Evolutionary conservation across 2,797 vertebrate genomes (phyloP).

Genomic region (Gorsachius magnificus): DNA sequence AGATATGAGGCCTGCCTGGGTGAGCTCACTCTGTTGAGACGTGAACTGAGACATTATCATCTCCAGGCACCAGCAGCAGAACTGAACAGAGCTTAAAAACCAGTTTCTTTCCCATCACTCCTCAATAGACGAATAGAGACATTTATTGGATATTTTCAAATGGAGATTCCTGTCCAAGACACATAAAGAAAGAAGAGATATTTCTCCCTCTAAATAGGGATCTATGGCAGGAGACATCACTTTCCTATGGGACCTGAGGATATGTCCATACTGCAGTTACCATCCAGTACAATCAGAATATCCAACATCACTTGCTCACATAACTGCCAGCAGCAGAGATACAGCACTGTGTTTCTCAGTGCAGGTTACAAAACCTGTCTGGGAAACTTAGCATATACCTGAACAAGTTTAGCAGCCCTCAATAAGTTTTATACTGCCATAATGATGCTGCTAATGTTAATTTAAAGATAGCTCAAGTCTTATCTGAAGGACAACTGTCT

Average conservation of each 20-base stretch:
- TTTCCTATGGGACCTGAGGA: neutral
- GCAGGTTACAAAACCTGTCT: neutral
- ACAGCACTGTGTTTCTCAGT: neutral
- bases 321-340: neutral
- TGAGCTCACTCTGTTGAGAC: constrained; percentile 18
- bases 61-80: constrained; percentile 7
- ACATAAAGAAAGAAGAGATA: neutral
- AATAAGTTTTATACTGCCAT: neutral
- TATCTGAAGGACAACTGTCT: neutral
- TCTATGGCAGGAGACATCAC: neutral
- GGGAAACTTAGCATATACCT: neutral
- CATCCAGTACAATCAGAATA: neutral
- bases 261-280: neutral
- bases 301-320: neutral
- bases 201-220: neutral
- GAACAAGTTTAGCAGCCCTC: neutral
- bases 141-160: constrained; percentile 54
- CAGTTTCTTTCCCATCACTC: constrained; percentile 9
- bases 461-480: neutral
- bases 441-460: neutral
- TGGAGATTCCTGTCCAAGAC: constrained; percentile 18
- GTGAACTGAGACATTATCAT: neutral
- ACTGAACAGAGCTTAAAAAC: constrained; percentile 39
- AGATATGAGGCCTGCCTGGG: constrained; percentile 4
- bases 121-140: neutral